Conservation (phyloP, 2,113 vertebrate genomes). For the Antechinus stuartii region DNA sequence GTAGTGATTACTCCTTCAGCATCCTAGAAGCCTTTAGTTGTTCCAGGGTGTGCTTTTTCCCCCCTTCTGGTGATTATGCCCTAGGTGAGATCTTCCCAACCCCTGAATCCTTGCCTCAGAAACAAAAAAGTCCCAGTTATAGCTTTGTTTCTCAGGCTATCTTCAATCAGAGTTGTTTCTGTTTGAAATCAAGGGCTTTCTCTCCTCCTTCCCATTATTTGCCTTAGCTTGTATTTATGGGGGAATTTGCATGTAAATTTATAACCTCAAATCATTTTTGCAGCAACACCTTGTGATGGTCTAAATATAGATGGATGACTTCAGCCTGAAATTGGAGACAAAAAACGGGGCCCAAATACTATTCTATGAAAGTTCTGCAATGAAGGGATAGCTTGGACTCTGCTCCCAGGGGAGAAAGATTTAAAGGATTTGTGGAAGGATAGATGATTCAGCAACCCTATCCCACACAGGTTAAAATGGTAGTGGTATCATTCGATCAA, state of each 20-base stretch:
- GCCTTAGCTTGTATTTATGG: constrained; percentile 37
- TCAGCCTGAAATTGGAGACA: not conserved
- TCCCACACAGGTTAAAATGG: not conserved
- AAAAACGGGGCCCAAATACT: not conserved
- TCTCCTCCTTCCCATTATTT: constrained; percentile 42
- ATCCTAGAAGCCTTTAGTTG: not conserved
- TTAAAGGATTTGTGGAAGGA: not conserved
- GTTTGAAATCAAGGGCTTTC: constrained; percentile 71
- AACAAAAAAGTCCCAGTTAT: not conserved
- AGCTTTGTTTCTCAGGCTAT: constrained; percentile 44
- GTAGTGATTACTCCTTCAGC: not conserved
- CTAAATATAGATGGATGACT: constrained; percentile 73
- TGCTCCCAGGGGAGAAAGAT: not conserved
- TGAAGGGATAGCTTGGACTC: not conserved
- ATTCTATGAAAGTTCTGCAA: constrained; percentile 15
- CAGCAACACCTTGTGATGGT: constrained; percentile 61
- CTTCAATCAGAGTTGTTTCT: constrained; percentile 73
- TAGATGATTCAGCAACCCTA: not conserved
- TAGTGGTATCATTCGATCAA: not conserved
- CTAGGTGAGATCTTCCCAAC: not conserved
- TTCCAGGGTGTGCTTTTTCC: not conserved
- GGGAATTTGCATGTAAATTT: constrained; percentile 59
- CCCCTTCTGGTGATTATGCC: not conserved
- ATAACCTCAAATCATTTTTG: constrained; percentile 68
- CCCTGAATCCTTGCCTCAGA: not conserved